Conservation (phyloP, 2,888 invertebrate genomes). For the Rhagonycha lutea region DNA sequence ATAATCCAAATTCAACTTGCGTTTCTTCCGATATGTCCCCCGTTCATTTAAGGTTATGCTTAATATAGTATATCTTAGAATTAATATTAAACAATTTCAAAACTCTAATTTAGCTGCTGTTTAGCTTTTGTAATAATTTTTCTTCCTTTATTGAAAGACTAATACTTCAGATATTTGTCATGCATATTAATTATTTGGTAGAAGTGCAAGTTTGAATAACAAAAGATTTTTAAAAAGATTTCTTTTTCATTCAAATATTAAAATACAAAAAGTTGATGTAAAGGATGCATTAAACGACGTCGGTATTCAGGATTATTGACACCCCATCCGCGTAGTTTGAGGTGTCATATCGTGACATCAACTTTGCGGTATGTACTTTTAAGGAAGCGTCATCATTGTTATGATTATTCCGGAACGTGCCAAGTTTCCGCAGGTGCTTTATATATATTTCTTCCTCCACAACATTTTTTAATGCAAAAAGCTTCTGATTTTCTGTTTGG, state of each 20-base stretch:
- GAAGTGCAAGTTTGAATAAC: too few relatives aligned
- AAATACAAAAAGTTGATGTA: slow-evolving; percentile 16
- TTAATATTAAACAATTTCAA: background rate
- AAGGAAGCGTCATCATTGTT: slow-evolving; percentile 34
- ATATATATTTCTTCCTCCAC: slow-evolving; percentile 6
- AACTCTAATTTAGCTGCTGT: background rate
- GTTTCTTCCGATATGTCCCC: background rate
- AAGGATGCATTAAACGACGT: slow-evolving; percentile 27
- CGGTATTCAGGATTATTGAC: slow-evolving; percentile 30
- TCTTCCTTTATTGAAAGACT: too few relatives aligned
- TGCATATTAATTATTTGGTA: too few relatives aligned
- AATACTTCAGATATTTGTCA: too few relatives aligned
- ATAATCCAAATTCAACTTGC: background rate
- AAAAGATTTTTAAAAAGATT: too few relatives aligned
- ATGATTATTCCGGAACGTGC: slow-evolving; percentile 36
- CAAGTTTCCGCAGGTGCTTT: slow-evolving; percentile 22
- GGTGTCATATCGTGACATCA: slow-evolving; percentile 33
- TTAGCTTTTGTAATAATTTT: background rate
- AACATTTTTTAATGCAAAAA: slow-evolving; percentile 19
- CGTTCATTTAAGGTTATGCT: background rate
- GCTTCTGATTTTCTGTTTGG: slow-evolving; percentile 13
- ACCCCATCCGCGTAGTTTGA: slow-evolving; percentile 32
- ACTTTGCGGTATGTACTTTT: slow-evolving; percentile 34
- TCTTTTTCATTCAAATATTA: background rate
- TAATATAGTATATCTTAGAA: too few relatives aligned